Percentiles rank a stretch among this genome's conserved stretches.
phyloP scores from a whole-genome alignment of 2,797 vertebrate species.

The Channa striata region DNA sequence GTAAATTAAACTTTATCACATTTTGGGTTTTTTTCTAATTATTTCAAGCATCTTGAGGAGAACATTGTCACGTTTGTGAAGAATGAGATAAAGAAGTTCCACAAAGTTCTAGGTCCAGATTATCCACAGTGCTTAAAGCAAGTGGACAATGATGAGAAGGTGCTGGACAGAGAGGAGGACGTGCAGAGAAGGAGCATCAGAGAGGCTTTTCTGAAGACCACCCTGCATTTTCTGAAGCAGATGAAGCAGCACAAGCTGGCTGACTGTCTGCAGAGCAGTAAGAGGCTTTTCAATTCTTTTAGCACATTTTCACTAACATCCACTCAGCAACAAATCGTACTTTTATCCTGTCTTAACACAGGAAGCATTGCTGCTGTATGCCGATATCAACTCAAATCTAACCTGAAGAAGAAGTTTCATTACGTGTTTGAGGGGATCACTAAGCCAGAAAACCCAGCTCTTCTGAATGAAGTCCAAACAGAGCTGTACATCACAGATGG shows the following conservation, averaged over 20 bases:
- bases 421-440: conserved; percentile 12
- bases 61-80: background rate
- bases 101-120: background rate
- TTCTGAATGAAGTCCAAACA: conserved; percentile 15
- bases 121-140: background rate
- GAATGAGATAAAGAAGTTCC: background rate
- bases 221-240: background rate
- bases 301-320: background rate
- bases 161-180: background rate
- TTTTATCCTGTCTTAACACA: too few relatives aligned
- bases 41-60: background rate
- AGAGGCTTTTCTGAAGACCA: conserved; percentile 8
- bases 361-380: background rate
- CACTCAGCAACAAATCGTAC: too few relatives aligned
- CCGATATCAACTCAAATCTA: background rate
- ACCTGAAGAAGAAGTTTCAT: conserved; percentile 1
- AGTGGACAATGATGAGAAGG: background rate
- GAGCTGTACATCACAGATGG: conserved; percentile 3
- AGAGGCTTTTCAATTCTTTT: background rate
- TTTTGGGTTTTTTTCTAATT: too few relatives aligned
- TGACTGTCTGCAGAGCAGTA: conserved; percentile 6
- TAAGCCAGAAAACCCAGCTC: background rate
- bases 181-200: background rate
- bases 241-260: conserved; percentile 12
- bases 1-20: too few relatives aligned